Evolutionary conservation across 2,797 vertebrate genomes (phyloP).

Genomic region (Hafferia zeledoni): DNA sequence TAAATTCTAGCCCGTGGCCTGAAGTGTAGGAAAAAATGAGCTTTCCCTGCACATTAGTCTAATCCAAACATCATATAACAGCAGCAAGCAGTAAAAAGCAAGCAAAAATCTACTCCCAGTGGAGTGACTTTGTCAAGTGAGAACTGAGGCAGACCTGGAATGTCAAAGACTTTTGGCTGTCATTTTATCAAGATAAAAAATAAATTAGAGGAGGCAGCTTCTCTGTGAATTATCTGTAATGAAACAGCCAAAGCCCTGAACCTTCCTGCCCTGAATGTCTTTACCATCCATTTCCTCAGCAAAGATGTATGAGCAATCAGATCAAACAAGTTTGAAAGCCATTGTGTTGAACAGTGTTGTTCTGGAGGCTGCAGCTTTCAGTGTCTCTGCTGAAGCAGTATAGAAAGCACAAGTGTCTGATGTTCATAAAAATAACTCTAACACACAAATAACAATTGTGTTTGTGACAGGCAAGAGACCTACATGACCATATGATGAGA

Average conservation of each 20-base stretch:
- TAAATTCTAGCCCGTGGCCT: background rate
- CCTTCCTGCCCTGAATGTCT: slow-evolving; percentile 21
- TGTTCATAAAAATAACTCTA: background rate
- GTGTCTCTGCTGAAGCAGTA: background rate
- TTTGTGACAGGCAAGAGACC: background rate
- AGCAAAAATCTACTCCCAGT: background rate
- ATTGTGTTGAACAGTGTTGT: background rate
- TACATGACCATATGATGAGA: background rate
- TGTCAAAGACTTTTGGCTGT: slow-evolving; percentile 43
- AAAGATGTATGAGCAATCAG: slow-evolving; percentile 37
- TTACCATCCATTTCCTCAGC: slow-evolving; percentile 28
- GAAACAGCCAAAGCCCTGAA: slow-evolving; percentile 52
- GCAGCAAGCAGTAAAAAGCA: slow-evolving; percentile 15
- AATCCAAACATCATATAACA: slow-evolving; percentile 15
- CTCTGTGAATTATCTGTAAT: slow-evolving; percentile 58
- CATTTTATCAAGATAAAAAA: slow-evolving; percentile 58
- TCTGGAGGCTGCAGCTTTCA: slow-evolving; percentile 8
- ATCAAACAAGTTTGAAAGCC: slow-evolving; percentile 33
- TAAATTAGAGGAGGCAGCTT: slow-evolving; percentile 51
- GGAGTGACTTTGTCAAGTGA: slow-evolving; percentile 43
- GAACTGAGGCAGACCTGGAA: slow-evolving; percentile 5
- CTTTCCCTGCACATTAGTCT: slow-evolving; percentile 7
- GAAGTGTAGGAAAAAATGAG: slow-evolving; percentile 18
- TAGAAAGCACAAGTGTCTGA: background rate
- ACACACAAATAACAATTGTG: background rate